Percentiles rank a stretch among this genome's conserved stretches.
Evolutionary conservation across 1,140 invertebrate genomes (phyloP).

Genomic region (Ganaspis sp.): DNA sequence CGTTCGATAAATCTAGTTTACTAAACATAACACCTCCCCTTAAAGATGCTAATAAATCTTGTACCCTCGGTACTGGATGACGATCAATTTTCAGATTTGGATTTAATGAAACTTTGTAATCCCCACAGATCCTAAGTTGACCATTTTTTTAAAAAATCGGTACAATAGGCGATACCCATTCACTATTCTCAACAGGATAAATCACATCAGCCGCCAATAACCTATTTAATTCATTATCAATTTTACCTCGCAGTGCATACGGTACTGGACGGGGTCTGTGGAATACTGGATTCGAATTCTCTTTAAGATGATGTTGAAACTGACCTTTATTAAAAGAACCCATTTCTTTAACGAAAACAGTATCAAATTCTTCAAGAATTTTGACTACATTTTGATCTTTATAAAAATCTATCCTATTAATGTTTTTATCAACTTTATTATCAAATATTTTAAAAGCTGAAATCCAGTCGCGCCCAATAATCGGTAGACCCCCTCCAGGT

Average conservation of each 20-base stretch:
- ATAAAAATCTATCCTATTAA: not conserved
- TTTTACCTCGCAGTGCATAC: conserved; percentile 56
- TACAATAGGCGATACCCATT: conserved; percentile 39
- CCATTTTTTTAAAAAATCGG: conserved; percentile 45
- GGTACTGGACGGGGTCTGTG: conserved; percentile 59
- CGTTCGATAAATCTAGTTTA: too few species aligned
- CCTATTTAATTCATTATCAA: conserved; percentile 50
- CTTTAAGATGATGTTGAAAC: conserved; percentile 50
- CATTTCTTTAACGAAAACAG: conserved; percentile 31
- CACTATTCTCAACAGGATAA: conserved; percentile 34
- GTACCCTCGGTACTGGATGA: conserved; percentile 35
- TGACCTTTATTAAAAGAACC: conserved; percentile 40
- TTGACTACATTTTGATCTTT: not conserved
- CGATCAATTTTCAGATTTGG: conserved; percentile 11
- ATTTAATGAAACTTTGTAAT: conserved; percentile 62
- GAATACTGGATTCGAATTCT: conserved; percentile 52
- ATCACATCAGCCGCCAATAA: conserved; percentile 36
- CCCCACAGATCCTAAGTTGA: conserved; percentile 33
- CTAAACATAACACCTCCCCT: too few species aligned
- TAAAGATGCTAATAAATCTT: too few species aligned
- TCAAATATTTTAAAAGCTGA: too few species aligned
- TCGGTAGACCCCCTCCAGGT: too few species aligned
- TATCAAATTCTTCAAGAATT: too few species aligned
- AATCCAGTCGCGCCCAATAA: too few species aligned
- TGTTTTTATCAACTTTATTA: too few species aligned